Percentiles rank a stretch among this genome's conserved stretches.
Evolutionary conservation across 2,888 invertebrate genomes (phyloP).

Genomic region (Orthosia cruda): DNA sequence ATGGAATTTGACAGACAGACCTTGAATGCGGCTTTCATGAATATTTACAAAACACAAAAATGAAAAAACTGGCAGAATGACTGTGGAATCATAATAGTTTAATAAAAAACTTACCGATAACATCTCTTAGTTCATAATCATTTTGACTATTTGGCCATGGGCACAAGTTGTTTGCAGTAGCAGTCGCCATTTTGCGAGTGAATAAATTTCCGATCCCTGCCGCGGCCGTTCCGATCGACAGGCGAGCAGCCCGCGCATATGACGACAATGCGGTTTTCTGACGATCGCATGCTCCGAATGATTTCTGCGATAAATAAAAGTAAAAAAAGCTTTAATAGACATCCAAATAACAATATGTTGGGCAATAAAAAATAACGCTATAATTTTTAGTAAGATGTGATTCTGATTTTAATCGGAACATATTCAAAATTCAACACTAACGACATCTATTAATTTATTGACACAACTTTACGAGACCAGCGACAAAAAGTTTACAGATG

Average conservation of each 20-base stretch:
- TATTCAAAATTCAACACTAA: constrained; percentile 3
- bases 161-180: constrained; percentile 82
- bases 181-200: constrained; percentile 88
- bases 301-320: constrained; percentile 73
- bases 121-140: constrained; percentile 98
- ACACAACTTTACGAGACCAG: constrained; percentile 8
- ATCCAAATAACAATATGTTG: background rate
- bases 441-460: constrained; percentile 51
- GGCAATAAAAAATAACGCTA: background rate
- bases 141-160: constrained; percentile 98
- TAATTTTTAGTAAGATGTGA: no score
- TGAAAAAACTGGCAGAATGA: background rate
- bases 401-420: background rate
- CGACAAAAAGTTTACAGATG: constrained; percentile 41
- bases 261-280: constrained; percentile 80
- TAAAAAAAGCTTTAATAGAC: constrained; percentile 6
- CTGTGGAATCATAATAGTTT: background rate
- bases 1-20: constrained; percentile 57
- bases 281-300: constrained; percentile 80
- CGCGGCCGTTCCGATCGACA: constrained; percentile 79
- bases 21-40: constrained; percentile 13
- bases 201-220: constrained; percentile 79
- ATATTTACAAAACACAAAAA: constrained; percentile 28
- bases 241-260: constrained; percentile 85
- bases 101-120: constrained; percentile 94